Evolutionary conservation across 2,888 invertebrate genomes (phyloP), one percentile per base, ranked within the genome.

Genomic region (Hypena proboscidalis): DNA sequence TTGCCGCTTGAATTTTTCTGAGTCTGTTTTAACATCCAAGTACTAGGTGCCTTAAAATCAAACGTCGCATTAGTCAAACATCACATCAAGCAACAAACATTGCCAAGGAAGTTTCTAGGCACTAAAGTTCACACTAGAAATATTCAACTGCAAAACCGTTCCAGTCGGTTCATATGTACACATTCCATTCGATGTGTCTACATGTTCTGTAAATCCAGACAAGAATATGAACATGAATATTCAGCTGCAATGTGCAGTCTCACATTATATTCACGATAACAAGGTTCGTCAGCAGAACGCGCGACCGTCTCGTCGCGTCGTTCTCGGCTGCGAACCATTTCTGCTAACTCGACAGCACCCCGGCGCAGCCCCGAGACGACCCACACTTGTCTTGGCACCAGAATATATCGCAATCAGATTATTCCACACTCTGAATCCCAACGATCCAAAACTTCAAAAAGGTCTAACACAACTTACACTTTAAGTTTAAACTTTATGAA

Each of bases 251-350:
- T 66, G 59, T 80, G 81, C 77, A 77, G 70, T 74, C 69, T 67
- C 74, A 77, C 77, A 80, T 80, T 77, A 80, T 75, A 80, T 80
- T 77, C 70, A 72, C 68, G 81, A 81, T 89, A 90, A 90, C 87
- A 87, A 86, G 88, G 78, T 83, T 88, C 86, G 89, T 89, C 90
- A 90, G 90, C 86, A 75, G 67, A 86, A 82, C 67, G 66, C 58
- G 67, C 63, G 55, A 58, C 58, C 58, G 59, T 53, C 55, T 60
- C 61, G 59, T 53, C 55, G 61, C 61, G 59, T 44, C 61, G 41
- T 32, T 55, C 52, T 46, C 49, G 54, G 47, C 49, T 68, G 65
- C 67, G 52, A 69, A 62, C 73, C 74, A 74, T 83, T 81, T 77
- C 58, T 74, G 77, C 77, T 70, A 80, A 73, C 76, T 74, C 74